phyloP scores from a whole-genome alignment of 1,140 invertebrate genomes.

The Scylla paramamosain region DNA sequence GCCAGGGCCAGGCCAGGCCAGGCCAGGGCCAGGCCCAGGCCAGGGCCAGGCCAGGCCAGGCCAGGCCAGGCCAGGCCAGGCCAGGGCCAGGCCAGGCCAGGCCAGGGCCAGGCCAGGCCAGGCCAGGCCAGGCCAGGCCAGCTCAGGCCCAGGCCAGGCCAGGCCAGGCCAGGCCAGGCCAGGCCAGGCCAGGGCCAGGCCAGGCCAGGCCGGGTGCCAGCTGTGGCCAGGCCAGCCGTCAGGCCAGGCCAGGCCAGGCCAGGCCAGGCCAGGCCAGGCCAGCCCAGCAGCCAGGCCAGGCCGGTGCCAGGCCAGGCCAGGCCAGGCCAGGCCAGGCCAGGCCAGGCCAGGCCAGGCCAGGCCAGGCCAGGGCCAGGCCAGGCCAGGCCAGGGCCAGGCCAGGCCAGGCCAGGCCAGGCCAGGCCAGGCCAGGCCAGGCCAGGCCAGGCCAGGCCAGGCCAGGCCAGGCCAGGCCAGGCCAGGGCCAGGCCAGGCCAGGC shows the following conservation, averaged over 20 bases:
- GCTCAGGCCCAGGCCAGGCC: too few relatives aligned
- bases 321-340: slow-evolving; percentile 76
- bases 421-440: slow-evolving; percentile 72
- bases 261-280: background rate
- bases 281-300: too few relatives aligned
- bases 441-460: slow-evolving; percentile 73
- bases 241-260: background rate
- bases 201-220: too few relatives aligned
- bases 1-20: slow-evolving; percentile 50
- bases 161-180: too few relatives aligned
- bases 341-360: slow-evolving; percentile 62
- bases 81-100: too few relatives aligned
- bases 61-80: background rate
- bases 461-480: slow-evolving; percentile 60
- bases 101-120: too few relatives aligned
- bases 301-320: slow-evolving; percentile 78
- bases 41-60: background rate
- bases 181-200: background rate
- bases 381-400: slow-evolving; percentile 67
- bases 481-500: slow-evolving; percentile 26
- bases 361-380: slow-evolving; percentile 70
- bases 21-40: background rate
- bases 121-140: too few relatives aligned
- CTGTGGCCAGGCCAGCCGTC: too few relatives aligned
- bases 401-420: slow-evolving; percentile 73